These are phyloP conservation scores for Poecilia latipinna DNA, from an alignment of 2,113 vertebrate species.

Conservation along the genomic window DNA sequence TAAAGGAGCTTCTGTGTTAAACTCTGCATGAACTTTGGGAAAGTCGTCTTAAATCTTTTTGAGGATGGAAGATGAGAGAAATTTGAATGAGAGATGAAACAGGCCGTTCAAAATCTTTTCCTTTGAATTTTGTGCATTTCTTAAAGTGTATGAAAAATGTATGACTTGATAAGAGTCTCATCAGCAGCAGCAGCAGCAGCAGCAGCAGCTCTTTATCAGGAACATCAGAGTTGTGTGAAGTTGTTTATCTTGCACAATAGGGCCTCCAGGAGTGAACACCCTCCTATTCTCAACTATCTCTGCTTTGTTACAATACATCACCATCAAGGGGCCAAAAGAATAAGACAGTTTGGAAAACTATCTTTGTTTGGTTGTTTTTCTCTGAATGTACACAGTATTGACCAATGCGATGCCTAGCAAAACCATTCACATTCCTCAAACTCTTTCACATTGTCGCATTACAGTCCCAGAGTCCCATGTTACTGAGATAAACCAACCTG, in stretches of 20 bases:
- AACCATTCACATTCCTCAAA: no score
- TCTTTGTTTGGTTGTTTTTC: neutral
- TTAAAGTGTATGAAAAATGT: conserved; percentile 43
- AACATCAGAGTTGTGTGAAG: conserved; percentile 31
- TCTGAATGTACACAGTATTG: neutral
- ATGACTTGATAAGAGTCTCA: conserved; percentile 27
- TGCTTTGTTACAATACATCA: conserved; percentile 44
- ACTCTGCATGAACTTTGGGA: neutral
- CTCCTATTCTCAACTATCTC: conserved; percentile 21
- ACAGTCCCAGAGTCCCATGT: neutral
- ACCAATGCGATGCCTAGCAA: no score
- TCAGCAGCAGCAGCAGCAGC: neutral
- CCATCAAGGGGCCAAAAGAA: conserved; percentile 52
- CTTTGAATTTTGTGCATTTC: conserved; percentile 23
- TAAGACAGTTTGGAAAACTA: conserved; percentile 40
- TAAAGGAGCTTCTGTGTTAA: conserved; percentile 5
- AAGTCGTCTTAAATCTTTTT: neutral
- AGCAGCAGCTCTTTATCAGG: neutral
- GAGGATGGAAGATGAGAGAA: conserved; percentile 6
- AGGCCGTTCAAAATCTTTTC: conserved; percentile 11
- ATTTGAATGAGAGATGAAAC: conserved; percentile 14
- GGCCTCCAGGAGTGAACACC: conserved; percentile 32
- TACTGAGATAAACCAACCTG: neutral
- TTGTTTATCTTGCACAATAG: conserved; percentile 40
- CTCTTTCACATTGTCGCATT: neutral